phyloP scores from a whole-genome alignment of 2,888 invertebrate species.

The Ptychoptera albimana region DNA sequence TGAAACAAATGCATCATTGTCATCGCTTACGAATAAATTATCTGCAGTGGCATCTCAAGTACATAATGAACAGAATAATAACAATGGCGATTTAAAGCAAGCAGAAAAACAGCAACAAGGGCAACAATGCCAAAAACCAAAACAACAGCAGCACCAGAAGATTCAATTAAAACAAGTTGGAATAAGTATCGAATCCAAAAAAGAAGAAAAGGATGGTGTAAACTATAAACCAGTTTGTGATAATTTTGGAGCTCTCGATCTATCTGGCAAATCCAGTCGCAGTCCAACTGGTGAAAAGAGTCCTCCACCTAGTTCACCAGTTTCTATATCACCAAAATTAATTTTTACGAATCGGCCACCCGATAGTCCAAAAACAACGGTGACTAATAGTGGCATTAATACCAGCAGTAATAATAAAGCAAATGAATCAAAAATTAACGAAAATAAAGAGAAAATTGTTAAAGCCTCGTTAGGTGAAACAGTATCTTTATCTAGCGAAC shows the following conservation, averaged over 20 bases:
- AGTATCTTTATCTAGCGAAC: too few species aligned
- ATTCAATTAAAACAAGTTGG: conserved; percentile 16
- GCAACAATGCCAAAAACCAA: not conserved
- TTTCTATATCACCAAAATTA: conserved; percentile 6
- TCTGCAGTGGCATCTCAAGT: too few species aligned
- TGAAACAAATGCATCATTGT: too few species aligned
- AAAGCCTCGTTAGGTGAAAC: too few species aligned
- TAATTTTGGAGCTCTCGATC: conserved; percentile 36
- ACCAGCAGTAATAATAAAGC: conserved; percentile 3
- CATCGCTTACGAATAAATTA: too few species aligned
- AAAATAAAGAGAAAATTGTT: too few species aligned
- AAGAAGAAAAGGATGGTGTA: conserved; percentile 4
- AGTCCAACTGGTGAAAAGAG: conserved; percentile 14
- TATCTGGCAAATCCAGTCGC: conserved; percentile 31
- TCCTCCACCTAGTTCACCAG: conserved; percentile 11
- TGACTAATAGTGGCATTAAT: conserved; percentile 6
- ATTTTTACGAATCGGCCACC: conserved; percentile 4
- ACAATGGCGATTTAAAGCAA: not conserved
- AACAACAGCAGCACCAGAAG: not conserved
- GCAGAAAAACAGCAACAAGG: not conserved
- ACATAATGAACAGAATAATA: too few species aligned
- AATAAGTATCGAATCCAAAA: conserved; percentile 11
- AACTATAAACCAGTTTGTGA: conserved; percentile 25
- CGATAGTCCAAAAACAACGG: conserved; percentile 7
- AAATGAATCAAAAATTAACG: conserved; percentile 5